phyloP scores from a whole-genome alignment of 2,113 vertebrate species.

The Triplophysa siluroides region DNA sequence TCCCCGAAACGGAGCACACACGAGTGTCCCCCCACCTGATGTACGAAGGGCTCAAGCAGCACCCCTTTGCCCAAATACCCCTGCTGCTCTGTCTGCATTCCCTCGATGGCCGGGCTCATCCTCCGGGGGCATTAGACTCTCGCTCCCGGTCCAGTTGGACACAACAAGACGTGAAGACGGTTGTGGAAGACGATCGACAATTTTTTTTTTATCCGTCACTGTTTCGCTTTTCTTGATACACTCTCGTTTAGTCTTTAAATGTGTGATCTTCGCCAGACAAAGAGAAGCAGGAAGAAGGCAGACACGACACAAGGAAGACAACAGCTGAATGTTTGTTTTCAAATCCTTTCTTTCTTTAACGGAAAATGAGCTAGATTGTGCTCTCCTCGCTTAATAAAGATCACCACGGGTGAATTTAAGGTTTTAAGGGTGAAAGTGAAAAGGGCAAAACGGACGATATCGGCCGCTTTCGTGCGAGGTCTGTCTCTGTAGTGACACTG shows the following conservation, averaged over 20 bases:
- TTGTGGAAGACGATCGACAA: constrained; percentile 34
- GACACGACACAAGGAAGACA: constrained; percentile 7
- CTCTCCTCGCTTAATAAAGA: not conserved
- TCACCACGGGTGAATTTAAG: not conserved
- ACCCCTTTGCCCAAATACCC: constrained; percentile 83
- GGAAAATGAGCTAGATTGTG: constrained; percentile 36
- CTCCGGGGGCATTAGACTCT: constrained; percentile 89
- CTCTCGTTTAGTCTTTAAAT: not conserved
- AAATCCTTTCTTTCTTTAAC: not conserved
- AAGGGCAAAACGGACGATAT: not conserved
- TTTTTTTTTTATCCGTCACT: not conserved
- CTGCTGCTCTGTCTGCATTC: constrained; percentile 89
- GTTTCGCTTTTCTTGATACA: not conserved
- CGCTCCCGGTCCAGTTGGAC: constrained; percentile 22
- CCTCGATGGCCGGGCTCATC: constrained; percentile 99
- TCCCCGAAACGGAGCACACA: constrained; percentile 97
- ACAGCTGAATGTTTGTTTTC: constrained; percentile 6
- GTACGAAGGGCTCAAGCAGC: constrained; percentile 96
- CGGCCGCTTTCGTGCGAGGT: not conserved
- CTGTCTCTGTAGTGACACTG: constrained; percentile 56
- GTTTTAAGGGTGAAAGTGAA: not conserved
- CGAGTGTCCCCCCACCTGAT: constrained; percentile 97
- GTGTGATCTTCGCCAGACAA: not conserved
- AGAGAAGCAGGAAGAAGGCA: constrained; percentile 40
- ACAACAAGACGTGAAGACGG: constrained; percentile 8